A percentile compares a stretch with the other conserved stretches of the same genome.
Evolutionary conservation across 2,113 vertebrate species (phyloP).

Genomic region (Dicrurus megarhynchus): DNA sequence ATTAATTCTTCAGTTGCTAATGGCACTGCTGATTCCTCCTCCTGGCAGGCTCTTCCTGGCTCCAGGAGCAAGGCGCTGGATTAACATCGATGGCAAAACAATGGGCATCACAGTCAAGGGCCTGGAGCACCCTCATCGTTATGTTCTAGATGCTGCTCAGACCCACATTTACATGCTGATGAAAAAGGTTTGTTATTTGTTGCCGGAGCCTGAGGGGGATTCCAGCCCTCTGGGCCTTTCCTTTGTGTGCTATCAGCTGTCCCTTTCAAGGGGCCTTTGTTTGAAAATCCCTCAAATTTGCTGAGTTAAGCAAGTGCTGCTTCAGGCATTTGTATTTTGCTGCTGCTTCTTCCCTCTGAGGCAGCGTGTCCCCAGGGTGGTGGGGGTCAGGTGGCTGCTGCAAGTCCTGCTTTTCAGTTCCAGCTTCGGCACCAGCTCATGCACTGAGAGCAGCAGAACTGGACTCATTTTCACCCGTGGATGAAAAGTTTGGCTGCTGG

Average conservation of each 20-base stretch:
- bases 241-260: not conserved
- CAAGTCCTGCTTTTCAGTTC: not conserved
- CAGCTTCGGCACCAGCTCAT: not conserved
- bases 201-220: conserved; percentile 6
- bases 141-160: conserved; percentile 93
- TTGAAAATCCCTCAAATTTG: not conserved
- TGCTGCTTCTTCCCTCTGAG: not conserved
- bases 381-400: not conserved
- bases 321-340: not conserved
- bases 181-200: conserved; percentile 87
- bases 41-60: conserved; percentile 89
- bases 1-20: not conserved
- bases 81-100: conserved; percentile 97
- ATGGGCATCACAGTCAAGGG: conserved; percentile 95
- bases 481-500: not conserved
- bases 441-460: not conserved
- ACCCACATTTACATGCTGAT: conserved; percentile 99
- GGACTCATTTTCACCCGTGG: not conserved
- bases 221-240: conserved; percentile 1
- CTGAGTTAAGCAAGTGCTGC: not conserved
- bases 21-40: not conserved
- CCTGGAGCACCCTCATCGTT: conserved; percentile 91
- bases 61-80: conserved; percentile 94
- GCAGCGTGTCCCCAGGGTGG: not conserved
- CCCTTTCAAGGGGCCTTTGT: not conserved